These are phyloP conservation scores for Wiebesia pumilae DNA, from an alignment of 1,140 invertebrate genomes.

Conservation along the genomic window DNA sequence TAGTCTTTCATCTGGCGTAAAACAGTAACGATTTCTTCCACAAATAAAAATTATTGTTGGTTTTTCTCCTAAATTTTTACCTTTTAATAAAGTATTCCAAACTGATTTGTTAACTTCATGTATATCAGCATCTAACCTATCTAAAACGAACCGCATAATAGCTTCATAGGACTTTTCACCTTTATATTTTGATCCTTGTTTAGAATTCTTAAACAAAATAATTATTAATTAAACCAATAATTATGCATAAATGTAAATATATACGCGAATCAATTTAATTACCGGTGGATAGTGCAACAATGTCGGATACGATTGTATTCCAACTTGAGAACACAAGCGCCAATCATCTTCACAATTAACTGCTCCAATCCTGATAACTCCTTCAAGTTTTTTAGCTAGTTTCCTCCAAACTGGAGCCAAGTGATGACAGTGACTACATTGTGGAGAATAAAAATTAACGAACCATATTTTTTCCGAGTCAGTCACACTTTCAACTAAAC, in stretches of 20 bases:
- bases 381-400: constrained; percentile 83
- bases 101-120: constrained; percentile 58
- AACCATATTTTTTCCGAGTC: constrained; percentile 85
- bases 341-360: constrained; percentile 89
- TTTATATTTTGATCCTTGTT: constrained; percentile 67
- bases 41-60: constrained; percentile 74
- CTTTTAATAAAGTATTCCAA: constrained; percentile 63
- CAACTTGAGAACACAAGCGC: constrained; percentile 80
- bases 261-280: constrained; percentile 24
- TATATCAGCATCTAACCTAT: constrained; percentile 67
- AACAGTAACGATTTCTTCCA: constrained; percentile 74
- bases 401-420: constrained; percentile 87
- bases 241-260: background rate
- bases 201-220: constrained; percentile 61
- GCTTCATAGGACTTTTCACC: constrained; percentile 70
- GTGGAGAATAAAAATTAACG: constrained; percentile 90
- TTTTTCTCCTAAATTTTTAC: constrained; percentile 53
- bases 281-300: constrained; percentile 77
- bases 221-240: background rate
- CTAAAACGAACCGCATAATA: constrained; percentile 73
- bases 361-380: constrained; percentile 84
- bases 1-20: constrained; percentile 73
- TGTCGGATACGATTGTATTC: constrained; percentile 83
- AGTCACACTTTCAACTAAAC: constrained; percentile 78
- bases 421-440: constrained; percentile 89